Percentiles rank a stretch among this genome's conserved stretches.
These are phyloP conservation scores for Idaea aversata DNA, from an alignment of 2,888 invertebrate species.

Conservation along the genomic window DNA sequence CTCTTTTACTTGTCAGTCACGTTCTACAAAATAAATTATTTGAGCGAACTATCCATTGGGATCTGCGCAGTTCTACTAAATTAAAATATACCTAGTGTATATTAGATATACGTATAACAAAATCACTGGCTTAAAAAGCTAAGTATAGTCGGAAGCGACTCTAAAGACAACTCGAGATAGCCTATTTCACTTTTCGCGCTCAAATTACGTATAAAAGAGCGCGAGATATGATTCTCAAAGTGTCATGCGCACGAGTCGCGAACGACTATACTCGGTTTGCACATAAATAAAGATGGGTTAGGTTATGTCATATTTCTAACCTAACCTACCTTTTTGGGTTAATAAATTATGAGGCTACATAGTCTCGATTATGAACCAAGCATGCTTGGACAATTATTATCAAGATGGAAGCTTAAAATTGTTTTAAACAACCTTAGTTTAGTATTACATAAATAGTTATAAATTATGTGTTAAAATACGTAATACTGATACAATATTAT, in stretches of 20 bases:
- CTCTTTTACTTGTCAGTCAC: slow-evolving; percentile 66
- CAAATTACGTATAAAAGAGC: neutral
- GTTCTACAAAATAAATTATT: slow-evolving; percentile 15
- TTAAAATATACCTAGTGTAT: neutral
- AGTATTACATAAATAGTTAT: slow-evolving; percentile 3
- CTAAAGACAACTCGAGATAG: neutral
- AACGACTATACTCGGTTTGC: neutral
- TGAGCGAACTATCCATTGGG: neutral
- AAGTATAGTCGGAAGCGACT: neutral
- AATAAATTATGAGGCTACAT: neutral
- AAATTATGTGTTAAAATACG: slow-evolving; percentile 6
- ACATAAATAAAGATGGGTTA: neutral
- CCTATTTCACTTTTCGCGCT: neutral
- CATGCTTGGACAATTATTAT: too few species aligned
- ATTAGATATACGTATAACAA: neutral
- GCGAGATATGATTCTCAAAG: neutral
- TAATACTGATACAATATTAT: slow-evolving; percentile 6
- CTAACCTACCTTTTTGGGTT: neutral
- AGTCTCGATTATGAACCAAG: neutral
- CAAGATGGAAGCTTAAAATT: too few species aligned
- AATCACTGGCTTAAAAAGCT: neutral
- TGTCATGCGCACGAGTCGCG: neutral
- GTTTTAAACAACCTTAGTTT: too few species aligned
- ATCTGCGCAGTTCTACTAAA: neutral
- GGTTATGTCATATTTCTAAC: neutral